These are phyloP conservation scores for Rhinella marina DNA, from an alignment of 2,797 vertebrate genomes.

Conservation along the genomic window DNA sequence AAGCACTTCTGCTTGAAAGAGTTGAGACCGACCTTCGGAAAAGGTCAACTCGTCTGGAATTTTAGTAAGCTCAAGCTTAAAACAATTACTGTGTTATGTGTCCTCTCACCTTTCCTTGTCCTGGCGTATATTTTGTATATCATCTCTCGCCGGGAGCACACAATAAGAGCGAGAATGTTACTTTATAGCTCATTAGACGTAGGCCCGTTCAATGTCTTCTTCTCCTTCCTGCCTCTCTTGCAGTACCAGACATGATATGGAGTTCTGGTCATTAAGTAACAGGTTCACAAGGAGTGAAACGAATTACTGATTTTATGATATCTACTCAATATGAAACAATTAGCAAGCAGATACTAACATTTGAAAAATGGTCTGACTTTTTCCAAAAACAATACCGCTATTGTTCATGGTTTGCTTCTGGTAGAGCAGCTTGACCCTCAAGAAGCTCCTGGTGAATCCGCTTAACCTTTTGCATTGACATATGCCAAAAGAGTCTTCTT, in stretches of 20 bases:
- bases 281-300: neutral
- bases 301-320: neutral
- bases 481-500: too few relatives aligned
- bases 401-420: neutral
- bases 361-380: neutral
- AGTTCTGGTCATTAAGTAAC: neutral
- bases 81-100: neutral
- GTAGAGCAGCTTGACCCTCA: neutral
- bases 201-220: too few relatives aligned
- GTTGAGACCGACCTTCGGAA: neutral
- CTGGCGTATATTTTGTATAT: neutral
- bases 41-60: neutral
- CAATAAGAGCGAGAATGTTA: neutral
- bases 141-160: neutral
- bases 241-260: neutral
- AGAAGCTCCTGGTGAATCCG: too few relatives aligned
- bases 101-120: neutral
- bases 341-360: neutral
- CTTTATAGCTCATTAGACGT: conserved; percentile 6
- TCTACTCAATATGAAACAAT: too few relatives aligned
- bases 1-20: neutral
- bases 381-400: neutral
- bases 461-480: too few relatives aligned
- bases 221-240: neutral
- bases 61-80: neutral